Evolutionary conservation across 2,888 invertebrate genomes (phyloP), one percentile per base, ranked within the genome.

Genomic region (Pseudococcus longispinus): DNA sequence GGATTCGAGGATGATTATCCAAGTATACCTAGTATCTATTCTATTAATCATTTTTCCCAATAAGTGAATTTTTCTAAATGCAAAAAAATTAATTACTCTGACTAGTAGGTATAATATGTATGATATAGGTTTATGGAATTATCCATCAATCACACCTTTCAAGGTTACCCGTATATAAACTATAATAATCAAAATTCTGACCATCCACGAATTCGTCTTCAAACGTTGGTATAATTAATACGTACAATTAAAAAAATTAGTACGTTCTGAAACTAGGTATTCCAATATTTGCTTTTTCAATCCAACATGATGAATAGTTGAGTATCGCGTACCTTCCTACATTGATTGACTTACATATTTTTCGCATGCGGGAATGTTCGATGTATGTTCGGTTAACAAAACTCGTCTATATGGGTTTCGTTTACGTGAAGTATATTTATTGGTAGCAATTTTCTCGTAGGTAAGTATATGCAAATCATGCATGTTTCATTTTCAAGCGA

Each of bases 71-170:
- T 37, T 74, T 37, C 9, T 29, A n/a, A 37, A n/a, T 74, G 26
- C 32, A 74, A 74, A 74, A 37, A 74, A 74, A 32, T 74, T 74
- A 74, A 74, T 74, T 74, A 74, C 74, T 74, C 32, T 8, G 18
- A 74, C 6, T 37, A 51, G 11, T 5, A n/a, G 44, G 29, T 15
- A 29, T n/a, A 74, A 74, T 74, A 37, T 37, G 74, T 74, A 74
- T 26, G 26, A 6, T 32, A 32, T 32, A 32, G 74, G 29, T 74
- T 74, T 74, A 37, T 15, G 74, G 74, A 74, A 74, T 32, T 74
- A 74, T 74, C 37, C 74, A 74, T 74, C 74, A 74, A 74, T 74
- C 74, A 74, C 74, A 32, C 74, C 2, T 65, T 18, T 15, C 74
- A 74, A 74, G 74, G 74, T 32, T 74, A 26, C 37, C 29, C 32